Evolutionary conservation across 2,888 invertebrate genomes (phyloP).

Genomic region (Epicampocera succincta): DNA sequence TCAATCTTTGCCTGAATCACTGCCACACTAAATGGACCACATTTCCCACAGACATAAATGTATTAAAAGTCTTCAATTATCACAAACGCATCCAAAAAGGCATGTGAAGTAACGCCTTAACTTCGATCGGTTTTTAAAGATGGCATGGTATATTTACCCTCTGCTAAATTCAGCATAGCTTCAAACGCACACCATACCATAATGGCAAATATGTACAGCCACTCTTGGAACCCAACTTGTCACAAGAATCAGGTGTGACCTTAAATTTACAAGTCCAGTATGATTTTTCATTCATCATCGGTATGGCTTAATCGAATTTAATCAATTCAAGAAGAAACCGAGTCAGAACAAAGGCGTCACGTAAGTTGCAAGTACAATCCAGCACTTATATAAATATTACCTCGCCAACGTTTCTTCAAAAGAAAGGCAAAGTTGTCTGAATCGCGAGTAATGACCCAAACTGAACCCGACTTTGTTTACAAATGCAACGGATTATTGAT

Average conservation of each 20-base stretch:
- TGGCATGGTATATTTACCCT: slow-evolving; percentile 5
- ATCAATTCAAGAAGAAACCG: not conserved
- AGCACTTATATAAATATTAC: not conserved
- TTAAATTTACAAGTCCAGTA: not conserved
- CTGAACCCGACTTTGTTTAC: not conserved
- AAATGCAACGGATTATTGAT: slow-evolving; percentile 5
- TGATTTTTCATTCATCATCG: not conserved
- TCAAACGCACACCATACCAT: not conserved
- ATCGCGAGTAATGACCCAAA: not conserved
- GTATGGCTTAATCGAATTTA: slow-evolving; percentile 5
- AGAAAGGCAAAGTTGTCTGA: not conserved
- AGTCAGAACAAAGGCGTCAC: slow-evolving; percentile 3
- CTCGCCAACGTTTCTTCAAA: slow-evolving; percentile 1
- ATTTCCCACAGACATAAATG: not conserved
- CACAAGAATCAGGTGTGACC: slow-evolving; percentile 2
- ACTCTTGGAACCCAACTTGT: not conserved
- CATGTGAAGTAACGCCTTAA: not conserved
- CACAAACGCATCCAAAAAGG: slow-evolving; percentile 15
- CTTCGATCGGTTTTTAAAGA: slow-evolving; percentile 9
- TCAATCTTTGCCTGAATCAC: not conserved
- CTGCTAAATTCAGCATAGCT: not conserved
- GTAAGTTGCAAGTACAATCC: slow-evolving; percentile 5
- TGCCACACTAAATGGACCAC: not conserved
- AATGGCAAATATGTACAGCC: not conserved
- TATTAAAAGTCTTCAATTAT: not conserved